Evolutionary conservation across 2,797 vertebrate genomes (phyloP), one percentile per base, ranked within the genome.

Genomic region (Mastacembelus armatus): DNA sequence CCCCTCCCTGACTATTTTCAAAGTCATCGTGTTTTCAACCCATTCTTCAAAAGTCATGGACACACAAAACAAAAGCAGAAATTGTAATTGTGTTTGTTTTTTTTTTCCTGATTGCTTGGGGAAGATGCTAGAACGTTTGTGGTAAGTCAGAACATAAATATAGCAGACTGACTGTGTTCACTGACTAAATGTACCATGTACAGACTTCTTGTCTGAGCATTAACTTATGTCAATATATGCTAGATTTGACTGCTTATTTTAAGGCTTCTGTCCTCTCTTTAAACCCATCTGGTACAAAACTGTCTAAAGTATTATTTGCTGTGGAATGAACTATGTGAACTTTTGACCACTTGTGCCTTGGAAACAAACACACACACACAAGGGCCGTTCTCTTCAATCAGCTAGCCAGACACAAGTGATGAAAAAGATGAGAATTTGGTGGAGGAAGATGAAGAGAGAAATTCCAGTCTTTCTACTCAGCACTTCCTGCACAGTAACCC

Each of bases 401-500:
- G 69, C 52, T 7, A 19, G 47, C 74, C 43, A 57, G 44, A 68
- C 64, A 82, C 75, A 78, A 62, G 64, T 73, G 77, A 85, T 73
- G 39, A 60, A 74, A n/a, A n/a, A n/a, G n/a, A n/a, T n/a, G n/a
- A n/a, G n/a, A n/a, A n/a, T 65, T 61, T 14, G 74, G 73, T 84
- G 57, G 35, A 85, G 35, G 35, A 81, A 66, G 69, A 60, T 64
- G 57, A 69, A 61, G 69, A 81, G 54, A 81, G 57, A 80, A 72
- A 89, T 87, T 81, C 84, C 77, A 85, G 52, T 72, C 64, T 48
- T 69, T 79, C 47, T 14, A 24, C 77, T 80, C 71, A 82, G 55
- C 72, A 71, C 85, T 88, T 92, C 90, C 89, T 87, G 68, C 58
- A 57, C 6, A 3, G 69, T 82, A 55, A 83, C 68, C 56, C 64